These are phyloP conservation scores for Xanthorhoe spadicearia DNA, from an alignment of 2,888 invertebrate species.

Conservation along the genomic window DNA sequence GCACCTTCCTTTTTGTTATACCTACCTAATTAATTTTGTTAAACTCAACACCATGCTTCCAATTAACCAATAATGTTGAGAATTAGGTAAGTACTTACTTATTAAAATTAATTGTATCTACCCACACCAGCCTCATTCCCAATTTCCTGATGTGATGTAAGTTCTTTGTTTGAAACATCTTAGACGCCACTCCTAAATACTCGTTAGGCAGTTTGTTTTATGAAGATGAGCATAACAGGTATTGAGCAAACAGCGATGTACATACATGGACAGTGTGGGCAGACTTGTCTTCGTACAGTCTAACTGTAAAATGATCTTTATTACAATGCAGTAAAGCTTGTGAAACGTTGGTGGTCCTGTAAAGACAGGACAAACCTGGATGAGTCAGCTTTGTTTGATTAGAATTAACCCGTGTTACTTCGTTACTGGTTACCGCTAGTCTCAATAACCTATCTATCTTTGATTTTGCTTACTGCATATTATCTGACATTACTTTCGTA, in stretches of 20 bases:
- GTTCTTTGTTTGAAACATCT: conserved; percentile 38
- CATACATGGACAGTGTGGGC: conserved; percentile 53
- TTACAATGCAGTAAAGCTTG: conserved; percentile 4
- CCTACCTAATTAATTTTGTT: too few species aligned
- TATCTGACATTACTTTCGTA: too few species aligned
- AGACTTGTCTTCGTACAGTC: conserved; percentile 52
- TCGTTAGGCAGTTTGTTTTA: conserved; percentile 40
- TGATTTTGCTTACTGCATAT: too few species aligned
- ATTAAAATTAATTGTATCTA: not conserved
- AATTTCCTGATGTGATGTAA: conserved; percentile 22
- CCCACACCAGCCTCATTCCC: conserved; percentile 1
- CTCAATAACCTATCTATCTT: too few species aligned
- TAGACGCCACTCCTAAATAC: conserved; percentile 29
- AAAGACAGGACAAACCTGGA: conserved; percentile 6
- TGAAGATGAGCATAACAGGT: conserved; percentile 53
- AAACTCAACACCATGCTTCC: too few species aligned
- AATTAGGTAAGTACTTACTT: not conserved
- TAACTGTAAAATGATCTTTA: conserved; percentile 8
- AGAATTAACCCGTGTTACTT: conserved; percentile 22
- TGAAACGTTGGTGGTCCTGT: conserved; percentile 5
- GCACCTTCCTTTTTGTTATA: not conserved
- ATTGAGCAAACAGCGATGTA: conserved; percentile 49
- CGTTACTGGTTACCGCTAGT: not conserved
- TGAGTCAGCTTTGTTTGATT: conserved; percentile 30
- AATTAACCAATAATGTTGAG: not conserved